Evolutionary conservation across 2,888 invertebrate species (phyloP), one percentile per base, ranked within the genome.

Genomic region (Ommatoiulus sabulosus): DNA sequence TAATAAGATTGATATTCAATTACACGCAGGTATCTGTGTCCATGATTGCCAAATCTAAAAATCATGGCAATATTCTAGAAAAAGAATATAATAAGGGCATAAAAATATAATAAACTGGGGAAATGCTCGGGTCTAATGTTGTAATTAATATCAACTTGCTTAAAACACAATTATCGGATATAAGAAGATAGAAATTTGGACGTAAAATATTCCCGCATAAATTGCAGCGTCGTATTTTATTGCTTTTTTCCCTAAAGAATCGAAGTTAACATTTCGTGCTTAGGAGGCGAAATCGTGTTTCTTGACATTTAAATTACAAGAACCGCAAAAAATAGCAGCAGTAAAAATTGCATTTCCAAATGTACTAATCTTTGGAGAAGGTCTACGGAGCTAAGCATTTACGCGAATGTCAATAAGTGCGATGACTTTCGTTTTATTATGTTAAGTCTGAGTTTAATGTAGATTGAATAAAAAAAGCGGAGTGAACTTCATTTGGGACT

Each of bases 371-470:
- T 63, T 17, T 20, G n/a, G 63, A 20, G 63, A 63, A 63, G 63
- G 63, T n/a, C 63, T n/a, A 63, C 63, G 3, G 63, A 63, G 63
- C 63, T 63, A 63, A 63, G 63, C 63, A 63, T 63, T 63, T 63
- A 63, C n/a, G 63, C 7, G 63, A 63, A 63, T 63, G 63, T 63
- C 63, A 63, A 63, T 63, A 63, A 63, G 63, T 63, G 63, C 63
- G 63, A 63, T 63, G 63, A 63, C 63, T 63, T 63, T 63, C 63
- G 63, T n/a, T n/a, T 63, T 63, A 63, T 63, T 63, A 63, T 63
- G 63, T n/a, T n/a, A 63, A 63, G 63, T 63, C 63, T 63, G 63
- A 63, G 5, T 63, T 63, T 63, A 63, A 63, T 63, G 63, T 3
- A 20, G n/a, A 63, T n/a, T 63, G n/a, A n/a, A n/a, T 63, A 63